Base-by-base conservation (phyloP, 2,888 invertebrate species). In the Drosophila infuscata region DNA sequence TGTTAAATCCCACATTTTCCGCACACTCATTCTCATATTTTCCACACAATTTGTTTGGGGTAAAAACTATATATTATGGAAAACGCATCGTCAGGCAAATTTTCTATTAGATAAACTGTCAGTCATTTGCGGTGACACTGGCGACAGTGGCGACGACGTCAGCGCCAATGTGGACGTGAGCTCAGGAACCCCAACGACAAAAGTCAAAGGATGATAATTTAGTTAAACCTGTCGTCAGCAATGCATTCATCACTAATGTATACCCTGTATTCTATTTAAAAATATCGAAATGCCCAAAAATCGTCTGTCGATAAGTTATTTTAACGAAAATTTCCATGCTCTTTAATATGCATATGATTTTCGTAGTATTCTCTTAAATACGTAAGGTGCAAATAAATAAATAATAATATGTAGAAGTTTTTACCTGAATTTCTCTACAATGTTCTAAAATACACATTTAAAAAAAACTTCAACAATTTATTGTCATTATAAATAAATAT, bases 31-130 rank as follows among this genome's bases (percentile, higher is more conserved):
- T 41, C 49, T 58, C 51, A 76, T 68, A 87, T 84, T 81, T 86
- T 85, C 70, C 72, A 58, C 72, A 74, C 70, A 79, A 86, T 86
- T 86, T 86, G 73, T 76, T 74, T 72, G 49, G 38, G 33, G 61
- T 49, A 67, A 85, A 76, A 85, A 73, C 67, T 81, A 63, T 57
- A 36, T 57, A 64, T 69, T 60, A 36, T 83, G 62, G 56, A 65
- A 76, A 85, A 68, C 58, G 48, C 60, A 64, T 48, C 58, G 17
- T 57, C 58, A 71, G 49, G 74, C 64, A 83, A 73, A 79, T 81
- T 80, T 83, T 81, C 81, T 86, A 88, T 88, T 88, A 83, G 70
- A 75, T 71, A 82, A 89, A 88, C 81, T 86, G 86, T 83, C 86
- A 89, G 76, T 90, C 88, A 81, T 81, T 74, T 72, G 63, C 70